Evolutionary conservation across 92 coral and sea anemone genomes (phyloP).

Genomic region (Zoanthus solanderi): DNA sequence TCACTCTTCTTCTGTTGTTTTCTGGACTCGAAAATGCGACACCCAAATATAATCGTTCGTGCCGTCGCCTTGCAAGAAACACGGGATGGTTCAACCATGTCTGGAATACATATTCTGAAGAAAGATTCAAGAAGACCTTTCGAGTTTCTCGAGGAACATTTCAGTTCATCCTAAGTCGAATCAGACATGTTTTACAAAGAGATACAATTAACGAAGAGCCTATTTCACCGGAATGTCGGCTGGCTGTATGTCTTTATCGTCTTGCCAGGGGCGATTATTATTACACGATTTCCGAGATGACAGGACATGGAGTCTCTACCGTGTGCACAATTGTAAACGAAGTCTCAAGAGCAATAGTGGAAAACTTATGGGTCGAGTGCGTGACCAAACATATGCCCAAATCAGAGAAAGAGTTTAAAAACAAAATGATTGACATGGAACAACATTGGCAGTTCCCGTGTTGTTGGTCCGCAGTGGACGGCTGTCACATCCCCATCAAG

Average conservation of each 20-base stretch:
- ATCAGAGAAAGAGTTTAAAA: conserved; percentile 53
- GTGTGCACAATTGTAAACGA: conserved; percentile 57
- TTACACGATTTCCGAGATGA: conserved; percentile 40
- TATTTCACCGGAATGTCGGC: conserved; percentile 44
- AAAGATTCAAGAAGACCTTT: conserved; percentile 45
- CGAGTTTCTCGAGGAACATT: conserved; percentile 57
- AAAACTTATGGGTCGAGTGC: conserved; percentile 60
- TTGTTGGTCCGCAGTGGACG: conserved; percentile 51
- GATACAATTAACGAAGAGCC: conserved; percentile 52
- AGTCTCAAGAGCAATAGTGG: conserved; percentile 62
- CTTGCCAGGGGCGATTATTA: conserved; percentile 57
- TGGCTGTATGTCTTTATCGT: conserved; percentile 49
- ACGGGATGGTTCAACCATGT: conserved; percentile 52
- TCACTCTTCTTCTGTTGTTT: conserved; percentile 14
- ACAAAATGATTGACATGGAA: conserved; percentile 66
- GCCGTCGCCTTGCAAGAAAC: conserved; percentile 49
- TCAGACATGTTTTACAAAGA: conserved; percentile 45
- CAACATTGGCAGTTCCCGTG: conserved; percentile 65
- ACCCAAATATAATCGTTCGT: not conserved
- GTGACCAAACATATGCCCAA: conserved; percentile 63
- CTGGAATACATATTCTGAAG: conserved; percentile 56
- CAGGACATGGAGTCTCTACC: conserved; percentile 53
- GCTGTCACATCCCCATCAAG: conserved; percentile 24
- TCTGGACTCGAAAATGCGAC: not conserved
- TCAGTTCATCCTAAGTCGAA: conserved; percentile 50